phyloP scores from a whole-genome alignment of 2,113 vertebrate genomes.

The Vulpes vulpes region DNA sequence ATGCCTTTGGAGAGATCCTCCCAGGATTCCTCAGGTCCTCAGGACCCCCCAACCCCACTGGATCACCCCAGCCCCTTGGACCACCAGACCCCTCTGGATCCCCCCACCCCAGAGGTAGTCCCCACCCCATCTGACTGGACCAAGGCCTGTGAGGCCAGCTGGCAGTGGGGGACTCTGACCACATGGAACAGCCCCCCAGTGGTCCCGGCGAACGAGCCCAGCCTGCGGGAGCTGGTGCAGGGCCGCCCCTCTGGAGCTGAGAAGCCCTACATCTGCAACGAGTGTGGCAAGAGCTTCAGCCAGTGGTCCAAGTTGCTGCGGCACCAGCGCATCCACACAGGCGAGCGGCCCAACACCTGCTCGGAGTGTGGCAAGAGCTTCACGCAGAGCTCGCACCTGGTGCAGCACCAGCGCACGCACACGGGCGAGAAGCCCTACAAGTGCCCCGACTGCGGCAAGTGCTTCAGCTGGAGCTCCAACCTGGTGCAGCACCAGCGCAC shows the following conservation, averaged over 20 bases:
- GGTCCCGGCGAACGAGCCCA: slow-evolving; percentile 69
- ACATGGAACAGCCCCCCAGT: slow-evolving; percentile 75
- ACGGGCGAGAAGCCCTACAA: slow-evolving; percentile 84
- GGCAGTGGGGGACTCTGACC: slow-evolving; percentile 83
- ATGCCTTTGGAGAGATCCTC: slow-evolving; percentile 73
- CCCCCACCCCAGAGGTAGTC: slow-evolving; percentile 66
- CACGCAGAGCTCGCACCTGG: slow-evolving; percentile 83
- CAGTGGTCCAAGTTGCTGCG: slow-evolving; percentile 84
- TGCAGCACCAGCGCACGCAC: slow-evolving; percentile 82
- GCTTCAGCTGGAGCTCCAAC: slow-evolving; percentile 85
- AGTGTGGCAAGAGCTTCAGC: slow-evolving; percentile 84
- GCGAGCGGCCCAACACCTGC: slow-evolving; percentile 83
- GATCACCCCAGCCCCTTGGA: slow-evolving; percentile 53
- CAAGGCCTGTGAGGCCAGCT: slow-evolving; percentile 81
- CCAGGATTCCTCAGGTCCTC: slow-evolving; percentile 52
- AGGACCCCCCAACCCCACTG: background rate
- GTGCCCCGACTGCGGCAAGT: slow-evolving; percentile 83
- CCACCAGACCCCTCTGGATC: slow-evolving; percentile 57
- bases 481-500: slow-evolving; percentile 85
- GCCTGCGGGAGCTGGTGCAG: slow-evolving; percentile 82
- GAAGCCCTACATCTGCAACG: slow-evolving; percentile 84
- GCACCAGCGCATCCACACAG: slow-evolving; percentile 84
- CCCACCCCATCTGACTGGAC: slow-evolving; percentile 77
- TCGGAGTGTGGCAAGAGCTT: slow-evolving; percentile 84
- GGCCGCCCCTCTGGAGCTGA: slow-evolving; percentile 75